Base-by-base conservation (phyloP, 2,113 vertebrate genomes). In the Gallinago paraguaiae region DNA sequence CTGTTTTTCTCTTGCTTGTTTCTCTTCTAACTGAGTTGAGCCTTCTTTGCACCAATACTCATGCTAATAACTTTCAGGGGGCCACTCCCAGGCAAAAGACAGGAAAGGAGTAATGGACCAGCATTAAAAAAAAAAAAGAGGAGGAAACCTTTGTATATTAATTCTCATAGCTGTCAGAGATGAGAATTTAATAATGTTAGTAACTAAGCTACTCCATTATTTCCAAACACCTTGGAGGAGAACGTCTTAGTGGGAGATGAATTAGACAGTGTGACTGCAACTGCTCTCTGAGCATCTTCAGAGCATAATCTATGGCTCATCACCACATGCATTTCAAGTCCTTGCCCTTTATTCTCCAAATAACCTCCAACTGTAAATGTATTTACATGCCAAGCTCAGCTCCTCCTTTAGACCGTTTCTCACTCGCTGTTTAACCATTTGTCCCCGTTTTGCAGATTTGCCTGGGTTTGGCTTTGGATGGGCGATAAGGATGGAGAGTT, bases 181-280 rank as follows among this genome's bases (percentile, higher is more conserved):
- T 91, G 93, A 96, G 88, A 79, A 93, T 92, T 95, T 96, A 96
- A 97, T 95, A 88, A 93, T 76, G 88, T 84, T 92, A 69, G 92
- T 92, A 95, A 96, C 92, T 90, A 92, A 95, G 84, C 80, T 76
- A 92, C 93, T 90, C 96, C 84, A 94, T 95, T 94, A 92, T 94
- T 94, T 80, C 83, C 91, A 94, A 97, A 91, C 78, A 95, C 82
- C 90, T 95, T 91, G 65, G 72, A 94, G 84, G 76, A 92, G 71
- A 90, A 93, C 28, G 59, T 81, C 94, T 96, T 90, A 72, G 82
- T 81, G 59, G 65, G 91, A 94, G 86, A 95, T 89, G 95, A 90
- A 95, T 95, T 93, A 93, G 90, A 41, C 10, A 80, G 83, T 79
- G 57, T 0, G 2, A 64, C 76, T 60, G 27, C 51, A 91, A 37